These are phyloP conservation scores for Muscicapa striata DNA, from an alignment of 2,797 vertebrate species.

Conservation along the genomic window DNA sequence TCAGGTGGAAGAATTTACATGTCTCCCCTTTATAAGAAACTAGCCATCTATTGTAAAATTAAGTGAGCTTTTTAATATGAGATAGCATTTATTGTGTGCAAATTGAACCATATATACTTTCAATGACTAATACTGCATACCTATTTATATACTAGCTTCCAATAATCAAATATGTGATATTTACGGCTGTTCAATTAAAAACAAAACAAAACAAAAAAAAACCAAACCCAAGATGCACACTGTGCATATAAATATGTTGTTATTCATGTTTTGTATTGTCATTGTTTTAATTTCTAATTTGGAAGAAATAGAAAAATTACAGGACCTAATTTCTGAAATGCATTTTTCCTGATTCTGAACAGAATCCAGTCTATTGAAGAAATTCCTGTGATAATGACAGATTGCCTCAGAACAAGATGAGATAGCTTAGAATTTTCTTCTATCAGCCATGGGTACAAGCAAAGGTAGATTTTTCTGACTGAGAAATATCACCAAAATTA, in stretches of 20 bases:
- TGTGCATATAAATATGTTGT: background rate
- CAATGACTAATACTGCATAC: background rate
- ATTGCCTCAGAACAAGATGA: background rate
- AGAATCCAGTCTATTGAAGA: background rate
- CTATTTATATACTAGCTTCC: background rate
- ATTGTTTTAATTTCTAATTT: background rate
- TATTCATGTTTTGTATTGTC: background rate
- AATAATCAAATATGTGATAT: background rate
- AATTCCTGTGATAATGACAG: background rate
- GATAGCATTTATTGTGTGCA: background rate
- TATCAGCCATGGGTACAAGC: background rate
- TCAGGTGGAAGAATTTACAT: background rate
- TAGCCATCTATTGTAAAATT: rapidly evolving
- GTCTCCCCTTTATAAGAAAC: background rate
- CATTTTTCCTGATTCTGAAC: background rate
- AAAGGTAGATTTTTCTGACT: background rate
- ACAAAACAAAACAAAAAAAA: no score
- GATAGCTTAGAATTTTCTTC: background rate
- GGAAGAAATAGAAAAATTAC: background rate
- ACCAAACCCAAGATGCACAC: no score
- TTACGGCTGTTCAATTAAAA: background rate
- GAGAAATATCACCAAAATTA: background rate
- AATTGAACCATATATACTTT: background rate
- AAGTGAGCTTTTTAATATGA: background rate
- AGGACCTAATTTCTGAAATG: background rate